Evolutionary conservation across 2,888 invertebrate genomes (phyloP).

Genomic region (Neria commutata): DNA sequence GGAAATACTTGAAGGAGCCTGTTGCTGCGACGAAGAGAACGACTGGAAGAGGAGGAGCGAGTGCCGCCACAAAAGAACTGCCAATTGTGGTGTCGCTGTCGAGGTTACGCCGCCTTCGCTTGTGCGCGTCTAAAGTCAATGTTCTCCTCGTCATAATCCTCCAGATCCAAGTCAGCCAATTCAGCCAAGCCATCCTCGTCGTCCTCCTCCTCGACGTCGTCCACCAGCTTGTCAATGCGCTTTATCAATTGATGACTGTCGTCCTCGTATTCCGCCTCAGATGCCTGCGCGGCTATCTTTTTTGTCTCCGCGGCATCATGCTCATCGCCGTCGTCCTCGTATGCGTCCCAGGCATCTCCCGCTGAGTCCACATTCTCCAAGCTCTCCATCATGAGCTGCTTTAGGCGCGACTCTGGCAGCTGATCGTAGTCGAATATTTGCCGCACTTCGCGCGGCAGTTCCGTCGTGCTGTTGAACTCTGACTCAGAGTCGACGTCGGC

Average conservation of each 20-base stretch:
- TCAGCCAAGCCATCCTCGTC: constrained; percentile 29
- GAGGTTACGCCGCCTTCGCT: neutral
- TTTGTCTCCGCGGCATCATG: neutral
- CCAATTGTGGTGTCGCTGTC: neutral
- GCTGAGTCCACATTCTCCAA: constrained; percentile 35
- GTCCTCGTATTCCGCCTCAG: constrained; percentile 10
- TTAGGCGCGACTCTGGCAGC: constrained; percentile 47
- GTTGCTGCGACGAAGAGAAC: neutral
- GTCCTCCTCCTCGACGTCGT: constrained; percentile 32
- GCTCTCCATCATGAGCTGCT: constrained; percentile 25
- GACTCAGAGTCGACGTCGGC: constrained; percentile 27
- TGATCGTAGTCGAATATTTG: constrained; percentile 61
- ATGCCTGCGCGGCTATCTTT: neutral
- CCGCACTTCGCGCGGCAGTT: constrained; percentile 50
- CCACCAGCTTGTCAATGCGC: constrained; percentile 48
- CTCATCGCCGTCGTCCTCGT: constrained; percentile 17
- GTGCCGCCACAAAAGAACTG: neutral
- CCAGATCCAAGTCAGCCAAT: constrained; percentile 25
- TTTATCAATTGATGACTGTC: constrained; percentile 45
- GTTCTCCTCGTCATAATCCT: constrained; percentile 18
- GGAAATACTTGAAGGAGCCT: neutral
- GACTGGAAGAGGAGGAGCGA: neutral
- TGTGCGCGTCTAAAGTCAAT: neutral
- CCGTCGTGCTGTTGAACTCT: constrained; percentile 41
- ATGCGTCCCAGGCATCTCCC: constrained; percentile 11